Evolutionary conservation across 2,888 invertebrate genomes (phyloP).

Genomic region (Eupithecia pulchellata): DNA sequence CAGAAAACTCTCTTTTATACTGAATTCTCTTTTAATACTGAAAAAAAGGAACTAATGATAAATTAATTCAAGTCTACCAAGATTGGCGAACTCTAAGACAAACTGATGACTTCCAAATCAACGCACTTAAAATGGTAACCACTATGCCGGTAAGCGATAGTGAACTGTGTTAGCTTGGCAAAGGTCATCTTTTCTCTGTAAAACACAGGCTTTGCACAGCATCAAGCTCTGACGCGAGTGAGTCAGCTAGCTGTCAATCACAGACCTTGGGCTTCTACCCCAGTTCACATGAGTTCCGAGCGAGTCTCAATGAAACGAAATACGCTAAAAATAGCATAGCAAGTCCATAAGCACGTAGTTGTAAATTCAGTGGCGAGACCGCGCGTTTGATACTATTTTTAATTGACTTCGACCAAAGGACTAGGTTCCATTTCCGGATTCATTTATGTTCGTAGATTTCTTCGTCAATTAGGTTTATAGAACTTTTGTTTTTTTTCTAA

Average conservation of each 20-base stretch:
- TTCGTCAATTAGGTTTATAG: no score
- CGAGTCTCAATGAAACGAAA: conserved; percentile 16
- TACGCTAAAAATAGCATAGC: conserved; percentile 9
- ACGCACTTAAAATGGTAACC: neutral
- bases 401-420: no score
- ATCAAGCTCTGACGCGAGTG: conserved; percentile 18
- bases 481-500: no score
- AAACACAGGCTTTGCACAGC: neutral
- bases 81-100: neutral
- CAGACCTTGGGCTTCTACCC: conserved; percentile 26
- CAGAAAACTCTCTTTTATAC: neutral
- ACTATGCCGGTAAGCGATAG: neutral
- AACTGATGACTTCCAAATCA: neutral
- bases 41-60: neutral
- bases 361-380: neutral
- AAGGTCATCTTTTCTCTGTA: neutral
- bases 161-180: neutral
- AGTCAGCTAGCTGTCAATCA: conserved; percentile 25
- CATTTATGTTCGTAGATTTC: no score
- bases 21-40: no score
- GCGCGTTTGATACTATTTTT: neutral
- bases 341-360: neutral
- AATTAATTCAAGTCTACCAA: neutral
- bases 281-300: conserved; percentile 19
- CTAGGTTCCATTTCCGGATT: no score